Evolutionary conservation across 1,140 invertebrate genomes (phyloP).

Genomic region (Solenopsis invicta): DNA sequence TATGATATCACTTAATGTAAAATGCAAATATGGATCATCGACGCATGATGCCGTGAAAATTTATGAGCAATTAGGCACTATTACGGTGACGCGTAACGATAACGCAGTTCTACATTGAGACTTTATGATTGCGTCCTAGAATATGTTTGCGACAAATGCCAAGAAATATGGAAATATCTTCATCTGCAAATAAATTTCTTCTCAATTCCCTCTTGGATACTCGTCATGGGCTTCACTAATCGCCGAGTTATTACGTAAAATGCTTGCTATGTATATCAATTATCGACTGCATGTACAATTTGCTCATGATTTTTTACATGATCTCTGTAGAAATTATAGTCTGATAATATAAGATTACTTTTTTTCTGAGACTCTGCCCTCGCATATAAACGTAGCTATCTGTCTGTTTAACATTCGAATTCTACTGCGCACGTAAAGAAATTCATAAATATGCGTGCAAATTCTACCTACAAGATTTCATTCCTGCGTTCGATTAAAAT

Average conservation of each 20-base stretch:
- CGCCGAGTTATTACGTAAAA: conserved; percentile 54
- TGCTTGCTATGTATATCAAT: conserved; percentile 43
- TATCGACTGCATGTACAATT: conserved; percentile 18
- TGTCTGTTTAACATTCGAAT: conserved; percentile 1
- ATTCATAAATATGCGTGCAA: neutral
- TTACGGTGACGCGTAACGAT: neutral
- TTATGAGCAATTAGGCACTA: conserved; percentile 24
- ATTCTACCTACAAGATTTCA: conserved; percentile 2
- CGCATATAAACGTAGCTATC: neutral
- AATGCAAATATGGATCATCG: neutral
- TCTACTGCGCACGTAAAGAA: neutral
- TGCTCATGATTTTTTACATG: conserved; percentile 30
- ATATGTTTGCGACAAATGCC: neutral
- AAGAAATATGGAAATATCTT: conserved; percentile 14
- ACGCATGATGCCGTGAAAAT: neutral
- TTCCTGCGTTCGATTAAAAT: neutral
- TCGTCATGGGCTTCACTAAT: neutral
- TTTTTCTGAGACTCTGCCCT: neutral
- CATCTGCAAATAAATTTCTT: conserved; percentile 19
- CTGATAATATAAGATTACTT: conserved; percentile 3
- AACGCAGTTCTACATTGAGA: neutral
- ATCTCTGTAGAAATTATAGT: conserved; percentile 12
- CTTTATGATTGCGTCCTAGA: conserved; percentile 40
- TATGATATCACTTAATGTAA: neutral
- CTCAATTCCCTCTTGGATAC: conserved; percentile 2